Evolutionary conservation across 2,797 vertebrate species (phyloP).

Genomic region (Trachurus trachurus): DNA sequence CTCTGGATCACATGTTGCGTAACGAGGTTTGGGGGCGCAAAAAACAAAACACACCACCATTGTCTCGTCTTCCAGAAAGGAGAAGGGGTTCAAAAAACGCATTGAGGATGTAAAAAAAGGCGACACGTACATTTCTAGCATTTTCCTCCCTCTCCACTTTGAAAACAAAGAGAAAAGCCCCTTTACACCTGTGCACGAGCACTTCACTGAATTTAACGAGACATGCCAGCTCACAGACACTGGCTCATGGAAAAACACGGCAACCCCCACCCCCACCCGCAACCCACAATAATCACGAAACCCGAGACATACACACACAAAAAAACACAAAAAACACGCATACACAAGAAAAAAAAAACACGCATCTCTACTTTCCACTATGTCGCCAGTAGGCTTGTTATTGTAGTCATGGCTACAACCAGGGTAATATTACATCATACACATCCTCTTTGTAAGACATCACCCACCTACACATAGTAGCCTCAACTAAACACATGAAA

Average conservation of each 20-base stretch:
- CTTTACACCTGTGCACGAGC: background rate
- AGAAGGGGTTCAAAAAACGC: constrained; percentile 21
- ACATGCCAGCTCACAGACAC: background rate
- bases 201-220: background rate
- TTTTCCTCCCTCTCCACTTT: constrained; percentile 3
- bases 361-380: background rate
- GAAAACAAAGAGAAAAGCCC: constrained; percentile 7
- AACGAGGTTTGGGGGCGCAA: constrained; percentile 25
- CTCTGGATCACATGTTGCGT: constrained; percentile 58
- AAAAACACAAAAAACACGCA: background rate
- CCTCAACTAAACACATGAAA: background rate
- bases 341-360: background rate
- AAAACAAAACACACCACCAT: constrained; percentile 38
- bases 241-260: background rate
- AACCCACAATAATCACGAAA: background rate
- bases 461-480: too few relatives aligned
- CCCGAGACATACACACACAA: background rate
- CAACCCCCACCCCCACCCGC: background rate
- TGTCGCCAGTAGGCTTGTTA: background rate
- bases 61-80: constrained; percentile 66
- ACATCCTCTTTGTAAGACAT: constrained; percentile 1
- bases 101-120: constrained; percentile 21
- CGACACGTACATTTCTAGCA: constrained; percentile 15
- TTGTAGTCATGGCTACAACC: constrained; percentile 65
- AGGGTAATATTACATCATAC: constrained; percentile 66